Percentiles rank a stretch among this genome's conserved stretches.
These are phyloP conservation scores for Meta bourneti DNA, from an alignment of 2,888 invertebrate genomes.

Conservation along the genomic window DNA sequence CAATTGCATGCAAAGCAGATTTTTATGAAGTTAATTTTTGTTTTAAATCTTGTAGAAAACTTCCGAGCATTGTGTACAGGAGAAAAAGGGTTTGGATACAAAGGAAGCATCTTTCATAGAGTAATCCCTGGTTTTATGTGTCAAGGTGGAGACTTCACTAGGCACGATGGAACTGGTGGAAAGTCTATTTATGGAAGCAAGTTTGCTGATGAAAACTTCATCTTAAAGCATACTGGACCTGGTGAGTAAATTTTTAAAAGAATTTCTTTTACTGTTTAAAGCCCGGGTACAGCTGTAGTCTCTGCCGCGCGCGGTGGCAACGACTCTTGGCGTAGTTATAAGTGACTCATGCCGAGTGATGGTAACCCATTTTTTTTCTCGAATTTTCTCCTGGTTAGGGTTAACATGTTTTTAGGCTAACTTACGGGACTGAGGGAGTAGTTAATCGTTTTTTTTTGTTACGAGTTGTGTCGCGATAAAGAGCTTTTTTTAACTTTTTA, in stretches of 20 bases:
- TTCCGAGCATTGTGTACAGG: conserved; percentile 98
- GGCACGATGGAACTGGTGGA: conserved; percentile 91
- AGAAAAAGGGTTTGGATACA: conserved; percentile 96
- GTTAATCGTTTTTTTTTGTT: no score
- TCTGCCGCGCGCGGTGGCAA: no score
- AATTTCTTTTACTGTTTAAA: background rate
- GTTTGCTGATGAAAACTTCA: conserved; percentile 98
- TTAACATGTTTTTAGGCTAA: no score
- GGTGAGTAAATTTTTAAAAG: conserved; percentile 80
- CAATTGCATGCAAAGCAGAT: background rate
- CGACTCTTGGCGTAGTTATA: no score
- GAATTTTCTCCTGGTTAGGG: no score
- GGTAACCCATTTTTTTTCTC: no score
- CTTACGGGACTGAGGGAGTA: no score
- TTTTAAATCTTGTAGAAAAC: conserved; percentile 85
- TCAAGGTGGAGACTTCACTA: conserved; percentile 96
- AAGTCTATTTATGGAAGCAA: conserved; percentile 98
- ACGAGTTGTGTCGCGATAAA: no score
- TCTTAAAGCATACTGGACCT: conserved; percentile 94
- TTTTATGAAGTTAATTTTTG: no score
- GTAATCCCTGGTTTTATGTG: conserved; percentile 99
- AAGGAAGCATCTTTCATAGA: conserved; percentile 95
- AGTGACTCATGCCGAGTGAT: no score
- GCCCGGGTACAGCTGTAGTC: no score
- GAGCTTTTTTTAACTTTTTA: no score